Evolutionary conservation across 2,113 vertebrate genomes (phyloP).

Genomic region (Elanoides forficatus): DNA sequence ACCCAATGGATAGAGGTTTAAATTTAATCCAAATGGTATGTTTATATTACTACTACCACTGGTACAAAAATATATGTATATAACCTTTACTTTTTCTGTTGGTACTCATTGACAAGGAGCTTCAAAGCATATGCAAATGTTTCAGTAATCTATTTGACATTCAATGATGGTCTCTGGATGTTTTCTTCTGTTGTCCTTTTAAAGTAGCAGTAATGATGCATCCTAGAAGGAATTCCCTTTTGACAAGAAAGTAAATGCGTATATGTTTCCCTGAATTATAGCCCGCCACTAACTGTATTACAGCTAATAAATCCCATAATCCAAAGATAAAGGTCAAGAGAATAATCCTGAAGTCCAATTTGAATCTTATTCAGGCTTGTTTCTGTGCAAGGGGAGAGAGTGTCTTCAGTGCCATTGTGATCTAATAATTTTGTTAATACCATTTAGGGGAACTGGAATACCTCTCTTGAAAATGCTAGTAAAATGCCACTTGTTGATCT

Average conservation of each 20-base stretch:
- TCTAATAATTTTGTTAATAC: neutral
- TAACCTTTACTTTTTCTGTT: neutral
- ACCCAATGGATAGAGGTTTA: neutral
- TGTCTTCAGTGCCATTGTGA: neutral
- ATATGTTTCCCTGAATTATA: neutral
- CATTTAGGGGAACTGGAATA: neutral
- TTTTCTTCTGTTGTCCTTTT: neutral
- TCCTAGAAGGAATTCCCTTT: neutral
- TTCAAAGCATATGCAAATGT: neutral
- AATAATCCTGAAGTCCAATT: constrained; percentile 1
- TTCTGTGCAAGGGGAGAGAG: neutral
- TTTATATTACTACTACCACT: neutral
- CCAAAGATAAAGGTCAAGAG: constrained; percentile 36
- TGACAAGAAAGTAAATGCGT: neutral
- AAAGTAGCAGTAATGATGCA: neutral
- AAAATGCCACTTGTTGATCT: neutral
- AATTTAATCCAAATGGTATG: neutral
- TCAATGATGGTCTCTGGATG: neutral
- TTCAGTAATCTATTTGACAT: neutral
- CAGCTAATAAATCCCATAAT: constrained; percentile 44
- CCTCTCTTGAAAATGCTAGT: neutral
- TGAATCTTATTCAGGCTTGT: neutral
- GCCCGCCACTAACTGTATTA: neutral
- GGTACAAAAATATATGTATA: neutral
- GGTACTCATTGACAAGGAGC: neutral